Percentiles rank a stretch among this genome's conserved stretches.
Evolutionary conservation across 1,140 invertebrate genomes (phyloP).

Genomic region (Pogonus chalceus): DNA sequence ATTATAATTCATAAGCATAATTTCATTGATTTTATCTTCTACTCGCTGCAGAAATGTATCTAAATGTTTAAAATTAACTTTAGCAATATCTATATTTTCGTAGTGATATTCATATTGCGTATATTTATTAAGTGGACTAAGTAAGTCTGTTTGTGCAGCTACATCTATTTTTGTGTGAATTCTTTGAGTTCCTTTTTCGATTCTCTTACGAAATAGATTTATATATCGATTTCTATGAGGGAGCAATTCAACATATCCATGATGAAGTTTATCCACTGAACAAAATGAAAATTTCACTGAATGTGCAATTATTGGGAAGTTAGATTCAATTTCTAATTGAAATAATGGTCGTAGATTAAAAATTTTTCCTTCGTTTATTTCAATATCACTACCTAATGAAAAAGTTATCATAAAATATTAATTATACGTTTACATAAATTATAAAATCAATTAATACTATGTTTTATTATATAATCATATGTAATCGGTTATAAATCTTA

Average conservation of each 20-base stretch:
- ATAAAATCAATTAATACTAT: no score
- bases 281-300: conserved; percentile 38
- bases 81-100: conserved; percentile 34
- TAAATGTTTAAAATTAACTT: conserved; percentile 4
- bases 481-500: no score
- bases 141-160: conserved; percentile 54
- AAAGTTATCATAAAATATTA: no score
- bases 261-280: conserved; percentile 43
- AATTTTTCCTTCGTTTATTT: conserved; percentile 45
- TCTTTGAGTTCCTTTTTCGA: conserved; percentile 43
- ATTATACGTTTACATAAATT: no score
- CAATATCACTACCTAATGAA: conserved; percentile 53
- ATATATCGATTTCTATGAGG: conserved; percentile 35
- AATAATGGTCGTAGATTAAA: conserved; percentile 43
- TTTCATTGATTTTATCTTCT: conserved; percentile 29
- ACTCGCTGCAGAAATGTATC: conserved; percentile 24
- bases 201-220: conserved; percentile 42
- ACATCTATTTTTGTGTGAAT: conserved; percentile 35
- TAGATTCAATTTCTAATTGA: conserved; percentile 52
- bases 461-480: no score
- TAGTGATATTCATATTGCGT: conserved; percentile 46
- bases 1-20: conserved; percentile 44
- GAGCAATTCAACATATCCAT: conserved; percentile 55
- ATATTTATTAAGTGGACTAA: conserved; percentile 53
- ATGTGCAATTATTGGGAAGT: conserved; percentile 44